These are phyloP conservation scores for Zophobas morio DNA, from an alignment of 1,140 invertebrate species.

Conservation along the genomic window DNA sequence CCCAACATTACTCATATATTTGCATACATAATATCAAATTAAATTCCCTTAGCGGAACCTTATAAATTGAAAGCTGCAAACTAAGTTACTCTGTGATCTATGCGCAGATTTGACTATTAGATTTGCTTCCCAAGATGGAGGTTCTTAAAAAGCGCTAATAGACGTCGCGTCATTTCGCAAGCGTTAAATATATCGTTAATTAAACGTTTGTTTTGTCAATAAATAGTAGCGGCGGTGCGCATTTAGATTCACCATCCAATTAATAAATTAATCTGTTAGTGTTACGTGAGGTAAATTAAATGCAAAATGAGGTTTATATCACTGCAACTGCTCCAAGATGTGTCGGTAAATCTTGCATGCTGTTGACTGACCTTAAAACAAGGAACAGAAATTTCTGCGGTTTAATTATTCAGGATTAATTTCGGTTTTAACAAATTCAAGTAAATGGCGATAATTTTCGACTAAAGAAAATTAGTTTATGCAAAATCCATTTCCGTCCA, in stretches of 20 bases:
- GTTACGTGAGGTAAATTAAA: too few species aligned
- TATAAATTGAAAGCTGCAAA: slow-evolving; percentile 42
- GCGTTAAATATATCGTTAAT: slow-evolving; percentile 20
- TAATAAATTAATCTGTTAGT: too few species aligned
- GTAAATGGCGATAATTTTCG: slow-evolving; percentile 24
- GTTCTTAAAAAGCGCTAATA: slow-evolving; percentile 26
- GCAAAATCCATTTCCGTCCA: slow-evolving; percentile 45
- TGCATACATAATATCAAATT: slow-evolving; percentile 42
- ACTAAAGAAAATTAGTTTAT: slow-evolving; percentile 47
- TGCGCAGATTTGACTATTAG: slow-evolving; percentile 29
- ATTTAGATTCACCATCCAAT: too few species aligned
- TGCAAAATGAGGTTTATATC: slow-evolving; percentile 4
- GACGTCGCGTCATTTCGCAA: slow-evolving; percentile 17
- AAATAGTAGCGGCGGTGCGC: too few species aligned
- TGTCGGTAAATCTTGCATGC: too few species aligned
- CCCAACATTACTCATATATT: slow-evolving; percentile 40
- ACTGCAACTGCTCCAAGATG: too few species aligned
- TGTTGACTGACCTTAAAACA: neutral
- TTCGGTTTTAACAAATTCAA: slow-evolving; percentile 31
- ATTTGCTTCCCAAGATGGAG: slow-evolving; percentile 23
- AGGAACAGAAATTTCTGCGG: slow-evolving; percentile 5
- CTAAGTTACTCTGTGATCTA: slow-evolving; percentile 41
- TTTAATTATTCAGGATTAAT: slow-evolving; percentile 25
- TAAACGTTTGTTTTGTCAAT: too few species aligned
- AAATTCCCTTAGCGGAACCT: slow-evolving; percentile 33